phyloP scores from a whole-genome alignment of 1,140 invertebrate species.

The Drosophila takahashii region DNA sequence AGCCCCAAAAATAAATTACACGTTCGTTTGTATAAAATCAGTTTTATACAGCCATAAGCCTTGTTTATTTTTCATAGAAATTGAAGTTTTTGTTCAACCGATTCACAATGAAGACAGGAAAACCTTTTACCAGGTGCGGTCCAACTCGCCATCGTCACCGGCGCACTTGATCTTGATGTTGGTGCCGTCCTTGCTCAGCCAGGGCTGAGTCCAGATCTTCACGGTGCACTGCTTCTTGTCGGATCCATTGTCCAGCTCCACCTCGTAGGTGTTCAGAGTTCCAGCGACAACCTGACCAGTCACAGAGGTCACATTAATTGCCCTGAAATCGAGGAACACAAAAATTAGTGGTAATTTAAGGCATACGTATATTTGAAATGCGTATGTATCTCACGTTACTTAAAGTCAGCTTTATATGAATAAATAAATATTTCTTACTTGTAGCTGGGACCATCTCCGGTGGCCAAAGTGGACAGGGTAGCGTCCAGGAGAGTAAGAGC shows the following conservation, averaged over 20 bases:
- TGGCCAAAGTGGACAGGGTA: slow-evolving; percentile 28
- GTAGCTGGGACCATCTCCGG: slow-evolving; percentile 44
- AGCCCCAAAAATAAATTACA: no score
- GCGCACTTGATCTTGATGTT: slow-evolving; percentile 58
- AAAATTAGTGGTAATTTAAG: background rate
- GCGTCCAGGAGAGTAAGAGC: slow-evolving; percentile 26
- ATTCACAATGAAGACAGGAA: background rate
- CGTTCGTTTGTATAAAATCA: no score
- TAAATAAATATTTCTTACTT: slow-evolving; percentile 22
- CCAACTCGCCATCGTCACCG: slow-evolving; percentile 47
- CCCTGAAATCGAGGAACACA: slow-evolving; percentile 17
- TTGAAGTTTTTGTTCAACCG: no score
- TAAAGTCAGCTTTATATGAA: no score
- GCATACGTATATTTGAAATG: background rate
- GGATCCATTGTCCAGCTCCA: slow-evolving; percentile 57
- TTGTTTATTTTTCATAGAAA: background rate
- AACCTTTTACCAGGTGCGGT: slow-evolving; percentile 46
- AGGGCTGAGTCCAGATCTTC: slow-evolving; percentile 50
- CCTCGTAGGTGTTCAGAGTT: slow-evolving; percentile 43
- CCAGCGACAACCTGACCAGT: slow-evolving; percentile 59
- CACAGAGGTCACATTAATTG: slow-evolving; percentile 56
- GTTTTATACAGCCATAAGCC: background rate
- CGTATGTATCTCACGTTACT: slow-evolving; percentile 2
- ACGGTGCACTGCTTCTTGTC: slow-evolving; percentile 55
- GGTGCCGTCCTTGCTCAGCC: slow-evolving; percentile 52